A percentile compares a stretch with the other conserved stretches of the same genome.
phyloP scores from a whole-genome alignment of 2,888 invertebrate species.

The Hypena proboscidalis region DNA sequence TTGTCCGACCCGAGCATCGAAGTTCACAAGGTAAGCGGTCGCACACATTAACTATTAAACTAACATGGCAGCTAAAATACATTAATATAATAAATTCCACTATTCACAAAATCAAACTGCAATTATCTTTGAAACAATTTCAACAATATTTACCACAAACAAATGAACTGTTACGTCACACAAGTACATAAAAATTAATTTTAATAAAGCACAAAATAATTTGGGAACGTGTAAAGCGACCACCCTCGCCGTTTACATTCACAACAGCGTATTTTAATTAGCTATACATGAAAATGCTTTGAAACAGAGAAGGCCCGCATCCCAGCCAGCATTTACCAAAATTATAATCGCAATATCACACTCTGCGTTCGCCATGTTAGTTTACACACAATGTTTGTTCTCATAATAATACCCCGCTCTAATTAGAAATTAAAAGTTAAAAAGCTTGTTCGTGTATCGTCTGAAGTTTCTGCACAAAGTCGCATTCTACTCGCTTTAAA shows the following conservation, averaged over 20 bases:
- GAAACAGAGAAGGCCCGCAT: constrained; percentile 62
- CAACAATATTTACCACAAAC: background rate
- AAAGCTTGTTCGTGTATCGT: constrained; percentile 55
- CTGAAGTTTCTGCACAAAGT: constrained; percentile 25
- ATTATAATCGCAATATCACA: constrained; percentile 72
- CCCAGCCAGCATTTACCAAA: constrained; percentile 54
- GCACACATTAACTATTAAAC: too few relatives aligned
- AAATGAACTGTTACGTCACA: constrained; percentile 5
- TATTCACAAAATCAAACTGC: too few relatives aligned
- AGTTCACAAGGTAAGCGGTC: too few relatives aligned
- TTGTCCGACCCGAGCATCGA: too few relatives aligned
- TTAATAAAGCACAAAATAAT: constrained; percentile 68
- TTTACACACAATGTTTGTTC: constrained; percentile 54
- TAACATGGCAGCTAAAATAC: too few relatives aligned
- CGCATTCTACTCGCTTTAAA: constrained; percentile 14
- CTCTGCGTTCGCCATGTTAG: constrained; percentile 58
- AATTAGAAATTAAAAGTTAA: constrained; percentile 65
- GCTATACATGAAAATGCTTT: constrained; percentile 83
- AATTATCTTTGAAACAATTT: background rate
- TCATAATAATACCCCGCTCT: constrained; percentile 48
- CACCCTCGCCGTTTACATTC: constrained; percentile 61
- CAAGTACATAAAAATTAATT: constrained; percentile 61
- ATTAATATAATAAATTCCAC: too few relatives aligned
- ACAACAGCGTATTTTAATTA: constrained; percentile 83
- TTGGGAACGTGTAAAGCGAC: constrained; percentile 56